Base-by-base conservation (phyloP, 2,113 vertebrate species). In the Cepphus grylle region DNA sequence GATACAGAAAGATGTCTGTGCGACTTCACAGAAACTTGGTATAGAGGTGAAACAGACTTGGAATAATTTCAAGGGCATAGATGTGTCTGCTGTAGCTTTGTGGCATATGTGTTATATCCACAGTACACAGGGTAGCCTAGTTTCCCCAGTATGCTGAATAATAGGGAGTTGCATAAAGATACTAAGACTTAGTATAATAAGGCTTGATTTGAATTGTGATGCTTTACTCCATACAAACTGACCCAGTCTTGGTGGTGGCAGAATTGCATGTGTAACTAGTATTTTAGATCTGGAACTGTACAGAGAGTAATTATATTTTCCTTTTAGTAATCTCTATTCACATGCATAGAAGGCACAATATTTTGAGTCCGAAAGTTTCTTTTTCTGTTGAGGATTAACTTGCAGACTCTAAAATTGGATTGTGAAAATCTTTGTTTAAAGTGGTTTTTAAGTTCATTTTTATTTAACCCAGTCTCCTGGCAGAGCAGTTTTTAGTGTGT, bases 1-100 rank as follows among this genome's bases (percentile, higher is more conserved):
- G 34, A 30, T 47, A 19, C 5, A 58, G 55, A 61, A 14, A 1
- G 0, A 1, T 18, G 9, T 3, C 32, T 70, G 36, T 1, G 4
- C 2, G 2, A 23, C 69, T 86, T 52, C 4, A 43, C 25, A 43
- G 80, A 59, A 81, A 62, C 43, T 81, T 52, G 36, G 23, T 13
- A 1, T 9, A 19, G 52, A 20, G 34, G 30, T 70, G 34, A 62
- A 85, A 67, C 32, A 36, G 22, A 22, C 5, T 7, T 42, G 11
- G 22, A 63, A 9, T 72, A 16, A 65, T 49, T 79, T 76, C 6
- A 20, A 5, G 29, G 42, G 32, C 11, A 20, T n/a, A 59, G n/a
- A 65, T 17, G 7, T 23, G 7, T 85, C 63, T 91, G 53, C 69
- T 66, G n/a, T 40, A 70, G 42, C 42, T 73, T 66, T 27, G 27